Base-by-base conservation (phyloP, 2,888 invertebrate genomes). In the Amaurobius ferox region DNA sequence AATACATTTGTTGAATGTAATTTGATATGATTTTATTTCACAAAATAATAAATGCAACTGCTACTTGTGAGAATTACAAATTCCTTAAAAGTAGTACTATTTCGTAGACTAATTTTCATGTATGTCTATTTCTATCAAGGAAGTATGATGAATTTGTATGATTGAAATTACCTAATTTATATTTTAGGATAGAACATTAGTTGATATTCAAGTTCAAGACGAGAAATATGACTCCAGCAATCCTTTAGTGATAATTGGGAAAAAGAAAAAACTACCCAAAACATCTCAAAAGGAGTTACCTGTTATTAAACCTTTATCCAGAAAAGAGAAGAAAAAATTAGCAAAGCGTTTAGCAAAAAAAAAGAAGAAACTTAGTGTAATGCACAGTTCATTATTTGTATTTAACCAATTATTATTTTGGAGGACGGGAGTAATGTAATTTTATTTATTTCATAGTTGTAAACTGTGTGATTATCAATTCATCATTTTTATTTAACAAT, bases 271-370 rank as follows among this genome's bases (percentile, higher is more conserved):
- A 91, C 92, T 94, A 76, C 93, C 94, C 89, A 91, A 92, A 7
- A 93, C 94, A 48, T 79, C 88, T 6, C 83, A 88, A 61, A 91
- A 62, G 11, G 39, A 35, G 71, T 76, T 48, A 23, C 29, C 71
- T 0, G 7, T 30, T 0, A 73, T 55, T 68, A 70, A 40, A 11
- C 55, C 55, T 23, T 92, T 98, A 7, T 95, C 97, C 0, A 98
- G 97, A 90, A 97, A 96, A 88, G 96, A 97, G 89, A 93, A 96
- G 77, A 98, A 97, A 91, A 93, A 94, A 86, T 92, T 98, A 72
- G 95, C 97, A 90, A 95, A 96, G 91, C 94, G 98, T 90, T 94
- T 98, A 0, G 95, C 97, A 68, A 94, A 94, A 89, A 98, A 97
- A 90, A 94, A 95, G 90, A 97, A 98, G 90, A 98, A 98, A 91